Evolutionary conservation across 2,888 invertebrate genomes (phyloP).

Genomic region (Dynastes tityus): DNA sequence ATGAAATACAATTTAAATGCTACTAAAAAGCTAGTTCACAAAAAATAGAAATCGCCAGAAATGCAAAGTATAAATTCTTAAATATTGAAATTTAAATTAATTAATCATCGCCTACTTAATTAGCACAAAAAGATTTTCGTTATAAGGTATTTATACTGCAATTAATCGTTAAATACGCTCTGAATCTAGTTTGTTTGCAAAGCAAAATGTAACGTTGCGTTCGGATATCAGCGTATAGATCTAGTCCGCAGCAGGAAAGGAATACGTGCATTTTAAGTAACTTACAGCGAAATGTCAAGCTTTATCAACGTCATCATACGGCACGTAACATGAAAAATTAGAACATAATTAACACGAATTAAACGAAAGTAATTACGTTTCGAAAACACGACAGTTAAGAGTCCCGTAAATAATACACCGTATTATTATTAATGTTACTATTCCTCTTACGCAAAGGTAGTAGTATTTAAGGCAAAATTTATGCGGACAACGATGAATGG

Average conservation of each 20-base stretch:
- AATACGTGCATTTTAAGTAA: constrained; percentile 18
- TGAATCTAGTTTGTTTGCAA: background rate
- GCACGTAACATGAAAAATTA: constrained; percentile 45
- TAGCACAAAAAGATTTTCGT: background rate
- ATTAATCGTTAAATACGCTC: background rate
- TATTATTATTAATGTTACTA: background rate
- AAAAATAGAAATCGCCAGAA: too few relatives aligned
- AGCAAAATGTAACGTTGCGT: background rate
- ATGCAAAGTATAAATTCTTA: background rate
- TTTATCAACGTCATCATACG: constrained; percentile 35
- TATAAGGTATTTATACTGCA: background rate
- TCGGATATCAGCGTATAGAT: constrained; percentile 12
- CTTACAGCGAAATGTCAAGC: constrained; percentile 34
- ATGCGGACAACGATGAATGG: too few relatives aligned
- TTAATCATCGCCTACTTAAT: background rate
- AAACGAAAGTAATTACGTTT: constrained; percentile 37
- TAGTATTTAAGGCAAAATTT: too few relatives aligned
- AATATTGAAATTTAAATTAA: background rate
- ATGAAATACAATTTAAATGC: too few relatives aligned
- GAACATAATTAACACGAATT: constrained; percentile 40
- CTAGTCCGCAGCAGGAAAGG: constrained; percentile 6
- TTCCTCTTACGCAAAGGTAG: background rate
- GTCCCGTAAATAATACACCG: constrained; percentile 28
- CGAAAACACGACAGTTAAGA: constrained; percentile 36
- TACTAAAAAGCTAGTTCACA: too few relatives aligned